Conservation (phyloP, 2,888 invertebrate genomes). For the Pyrocoelia pectoralis region DNA sequence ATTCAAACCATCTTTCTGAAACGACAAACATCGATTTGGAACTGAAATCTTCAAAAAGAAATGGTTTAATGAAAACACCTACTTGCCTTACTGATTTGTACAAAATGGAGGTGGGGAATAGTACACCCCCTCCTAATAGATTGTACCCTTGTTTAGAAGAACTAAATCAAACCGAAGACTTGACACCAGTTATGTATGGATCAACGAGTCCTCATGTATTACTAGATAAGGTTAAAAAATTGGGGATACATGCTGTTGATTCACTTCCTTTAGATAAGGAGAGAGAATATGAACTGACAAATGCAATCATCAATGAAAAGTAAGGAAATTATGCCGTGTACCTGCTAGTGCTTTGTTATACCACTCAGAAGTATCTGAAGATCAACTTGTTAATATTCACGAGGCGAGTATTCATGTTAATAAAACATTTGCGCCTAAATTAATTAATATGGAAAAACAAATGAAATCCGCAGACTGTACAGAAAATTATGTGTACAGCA, state of each 20-base stretch:
- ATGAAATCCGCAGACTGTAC: slow-evolving; percentile 22
- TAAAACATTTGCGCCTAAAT: slow-evolving; percentile 37
- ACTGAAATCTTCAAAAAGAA: slow-evolving; percentile 8
- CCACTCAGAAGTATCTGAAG: slow-evolving; percentile 36
- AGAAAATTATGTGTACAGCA: no score
- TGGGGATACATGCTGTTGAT: slow-evolving; percentile 35
- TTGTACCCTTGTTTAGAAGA: slow-evolving; percentile 25
- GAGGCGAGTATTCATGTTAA: slow-evolving; percentile 36
- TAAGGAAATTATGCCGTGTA: slow-evolving; percentile 44
- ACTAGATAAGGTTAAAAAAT: slow-evolving; percentile 37
- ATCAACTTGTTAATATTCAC: slow-evolving; percentile 34
- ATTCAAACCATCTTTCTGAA: background rate
- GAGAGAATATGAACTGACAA: slow-evolving; percentile 19
- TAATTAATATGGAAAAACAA: slow-evolving; percentile 29
- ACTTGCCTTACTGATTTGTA: slow-evolving; percentile 18
- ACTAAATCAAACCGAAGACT: slow-evolving; percentile 14
- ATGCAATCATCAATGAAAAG: slow-evolving; percentile 40
- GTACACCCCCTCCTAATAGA: no score
- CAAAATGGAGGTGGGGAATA: slow-evolving; percentile 4
- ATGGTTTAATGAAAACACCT: slow-evolving; percentile 16
- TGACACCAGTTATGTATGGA: background rate
- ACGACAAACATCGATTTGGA: background rate
- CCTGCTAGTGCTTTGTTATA: slow-evolving; percentile 43
- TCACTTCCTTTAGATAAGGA: slow-evolving; percentile 7
- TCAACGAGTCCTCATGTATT: slow-evolving; percentile 2